Base-by-base conservation (phyloP, 1,140 invertebrate species). In the Drosophila tropicalis region DNA sequence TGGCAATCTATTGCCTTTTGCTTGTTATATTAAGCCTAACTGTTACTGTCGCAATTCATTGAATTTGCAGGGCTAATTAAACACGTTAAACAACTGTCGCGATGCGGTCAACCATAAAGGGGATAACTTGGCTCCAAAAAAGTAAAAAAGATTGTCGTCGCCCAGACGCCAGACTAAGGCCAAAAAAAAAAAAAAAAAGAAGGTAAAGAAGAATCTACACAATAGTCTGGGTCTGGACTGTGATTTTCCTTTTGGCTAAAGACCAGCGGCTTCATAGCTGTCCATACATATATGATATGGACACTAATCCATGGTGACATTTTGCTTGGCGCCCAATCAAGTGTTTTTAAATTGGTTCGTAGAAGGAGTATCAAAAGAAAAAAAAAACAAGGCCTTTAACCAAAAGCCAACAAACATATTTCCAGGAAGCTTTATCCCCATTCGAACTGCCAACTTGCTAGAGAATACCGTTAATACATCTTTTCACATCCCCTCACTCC, bases 291-390 rank as follows among this genome's bases (percentile, higher is more conserved):
- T 76, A 67, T 44, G 29, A 70, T 63, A 64, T 70, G 60, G 67
- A 67, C 66, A 32, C 80, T 87, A 86, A 90, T 90, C 60, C 62
- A 72, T 67, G 67, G 70, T 76, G 79, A 89, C 79, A 79, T 72
- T 76, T 91, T 79, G 71, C 79, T 85, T 83, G 90, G 90, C 90
- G 90, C 90, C 90, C 90, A 91, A 91, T 91, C 90, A 89, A 91
- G 90, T 91, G 90, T 91, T 91, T 78, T 76, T 64, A 87, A 87
- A 87, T 87, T 86, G 79, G 81, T 89, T 87, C 85, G 79, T 83
- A 71, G 84, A 87, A 90, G 62, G 62, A 51, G 44, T 51, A 51
- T n/a, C n/a, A n/a, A n/a, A n/a, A n/a, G n/a, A n/a, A n/a, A 12
- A 13, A 12, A 39, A 13, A 0, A 7, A 2, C 12, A 12, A 51